Evolutionary conservation across 92 coral and sea anemone genomes (phyloP), one percentile per base, ranked within the genome.

Genomic region (Heliopora coerulea): DNA sequence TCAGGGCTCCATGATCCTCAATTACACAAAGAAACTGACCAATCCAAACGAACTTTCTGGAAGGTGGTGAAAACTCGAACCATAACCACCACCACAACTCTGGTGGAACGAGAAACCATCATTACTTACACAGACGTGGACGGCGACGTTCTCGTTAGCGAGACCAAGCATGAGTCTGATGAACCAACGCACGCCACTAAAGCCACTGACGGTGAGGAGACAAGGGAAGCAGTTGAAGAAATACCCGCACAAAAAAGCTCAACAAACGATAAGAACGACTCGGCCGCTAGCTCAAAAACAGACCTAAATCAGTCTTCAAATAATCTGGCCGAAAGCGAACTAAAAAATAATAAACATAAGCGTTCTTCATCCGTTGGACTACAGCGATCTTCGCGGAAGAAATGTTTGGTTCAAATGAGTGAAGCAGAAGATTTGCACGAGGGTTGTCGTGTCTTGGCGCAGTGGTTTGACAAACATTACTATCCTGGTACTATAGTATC

Each of bases 401-500:
- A n/a, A 2, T 15, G 14, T 15, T 10, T 2, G 52, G 52, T 6
- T 46, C n/a, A 15, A 10, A 2, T 15, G n/a, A 46, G 52, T 15
- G 52, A 46, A 8, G 42, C 11, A 11, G 17, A 46, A n/a, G 15
- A 7, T 46, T 44, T 67, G 8, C 58, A 25, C n/a, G 77, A 52
- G 11, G 90, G 90, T 18, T 87, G 85, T 10, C 90, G 96, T 26
- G 96, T 95, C 32, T 85, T 87, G 19, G 99, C 99, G 10, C 88
- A 79, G 54, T 95, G 99, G 99, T 73, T 82, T 28, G 99, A 95
- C 54, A 72, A 74, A n/a, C 77, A 74, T 46, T 95, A 80, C 62
- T 95, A 95, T 74, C 99, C 99, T 0, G 99, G 99, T 7, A 41
- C 30, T 24, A 65, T 95, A 24, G 42, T 83, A 13, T 63, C 84